A percentile compares a stretch with the other conserved stretches of the same genome.
Conservation (phyloP, 2,888 invertebrate genomes). For the Vandiemenella viatica region DNA sequence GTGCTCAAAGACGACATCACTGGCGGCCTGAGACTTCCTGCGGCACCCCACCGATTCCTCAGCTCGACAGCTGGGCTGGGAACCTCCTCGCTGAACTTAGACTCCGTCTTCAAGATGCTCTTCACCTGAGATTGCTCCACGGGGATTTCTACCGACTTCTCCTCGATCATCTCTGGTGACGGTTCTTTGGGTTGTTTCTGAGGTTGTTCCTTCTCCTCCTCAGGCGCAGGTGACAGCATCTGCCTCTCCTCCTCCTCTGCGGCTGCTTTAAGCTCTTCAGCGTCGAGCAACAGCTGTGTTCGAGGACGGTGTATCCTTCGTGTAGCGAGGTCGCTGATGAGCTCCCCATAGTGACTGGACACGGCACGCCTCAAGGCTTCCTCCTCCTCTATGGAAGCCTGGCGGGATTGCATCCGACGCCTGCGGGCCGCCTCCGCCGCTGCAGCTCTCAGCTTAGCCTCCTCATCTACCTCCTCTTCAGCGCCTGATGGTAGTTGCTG, state of each 20-base stretch:
- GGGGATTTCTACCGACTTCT: neutral
- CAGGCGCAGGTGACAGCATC: too few relatives aligned
- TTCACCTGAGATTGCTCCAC: too few relatives aligned
- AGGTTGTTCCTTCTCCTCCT: neutral
- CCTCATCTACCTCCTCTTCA: too few relatives aligned
- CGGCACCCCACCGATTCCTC: too few relatives aligned
- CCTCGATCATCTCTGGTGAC: neutral
- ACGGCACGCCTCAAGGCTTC: slow-evolving; percentile 48
- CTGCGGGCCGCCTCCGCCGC: slow-evolving; percentile 27
- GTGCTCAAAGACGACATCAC: too few relatives aligned
- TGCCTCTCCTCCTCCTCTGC: slow-evolving; percentile 22
- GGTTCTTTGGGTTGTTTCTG: neutral
- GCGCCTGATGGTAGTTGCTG: too few relatives aligned
- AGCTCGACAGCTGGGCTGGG: too few relatives aligned
- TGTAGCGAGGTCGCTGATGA: slow-evolving; percentile 60
- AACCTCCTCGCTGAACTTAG: too few relatives aligned
- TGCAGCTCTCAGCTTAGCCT: too few relatives aligned
- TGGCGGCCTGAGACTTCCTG: too few relatives aligned
- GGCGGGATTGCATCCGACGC: slow-evolving; percentile 24
- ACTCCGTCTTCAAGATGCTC: too few relatives aligned
- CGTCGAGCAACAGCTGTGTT: slow-evolving; percentile 40
- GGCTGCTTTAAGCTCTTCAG: slow-evolving; percentile 44
- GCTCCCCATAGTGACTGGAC: slow-evolving; percentile 65
- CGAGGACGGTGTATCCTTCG: slow-evolving; percentile 34
- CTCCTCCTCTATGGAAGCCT: slow-evolving; percentile 25